Conservation (phyloP, 2,888 invertebrate genomes). For the Trilocha varians region DNA sequence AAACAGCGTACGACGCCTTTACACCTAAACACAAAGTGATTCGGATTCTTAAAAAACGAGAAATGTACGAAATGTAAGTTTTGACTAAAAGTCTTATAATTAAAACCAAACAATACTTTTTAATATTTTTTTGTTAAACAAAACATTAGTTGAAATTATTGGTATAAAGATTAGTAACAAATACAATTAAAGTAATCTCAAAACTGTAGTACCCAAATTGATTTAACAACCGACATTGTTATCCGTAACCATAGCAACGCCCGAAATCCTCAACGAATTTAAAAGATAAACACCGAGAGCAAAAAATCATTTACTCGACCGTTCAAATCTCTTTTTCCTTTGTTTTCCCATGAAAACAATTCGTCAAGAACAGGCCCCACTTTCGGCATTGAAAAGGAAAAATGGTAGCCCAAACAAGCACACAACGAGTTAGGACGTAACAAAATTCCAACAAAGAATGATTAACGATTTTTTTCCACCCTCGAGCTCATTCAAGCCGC, state of each 20-base stretch:
- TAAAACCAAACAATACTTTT: too few species aligned
- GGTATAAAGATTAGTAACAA: too few species aligned
- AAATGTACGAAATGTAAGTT: too few species aligned
- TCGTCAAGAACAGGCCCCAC: slow-evolving; percentile 63
- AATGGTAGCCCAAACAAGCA: slow-evolving; percentile 68
- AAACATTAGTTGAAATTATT: too few species aligned
- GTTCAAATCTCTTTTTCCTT: slow-evolving; percentile 25
- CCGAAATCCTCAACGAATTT: background rate
- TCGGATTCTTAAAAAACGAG: too few species aligned
- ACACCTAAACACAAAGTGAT: too few species aligned
- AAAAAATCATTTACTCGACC: slow-evolving; percentile 15
- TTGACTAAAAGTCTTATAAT: too few species aligned
- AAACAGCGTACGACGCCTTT: too few species aligned
- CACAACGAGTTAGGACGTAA: slow-evolving; percentile 71
- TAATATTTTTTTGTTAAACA: too few species aligned
- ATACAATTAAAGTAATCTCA: too few species aligned
- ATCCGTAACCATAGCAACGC: background rate
- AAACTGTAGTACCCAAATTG: too few species aligned
- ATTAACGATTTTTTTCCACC: slow-evolving; percentile 66
- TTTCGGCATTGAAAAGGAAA: slow-evolving; percentile 63
- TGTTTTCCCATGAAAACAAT: slow-evolving; percentile 63
- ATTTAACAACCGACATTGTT: too few species aligned
- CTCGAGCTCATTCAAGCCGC: slow-evolving; percentile 68
- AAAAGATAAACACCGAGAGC: background rate
- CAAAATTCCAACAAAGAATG: slow-evolving; percentile 73